Evolutionary conservation across 1,140 invertebrate genomes (phyloP).

Genomic region (Adoxophyes honmai): DNA sequence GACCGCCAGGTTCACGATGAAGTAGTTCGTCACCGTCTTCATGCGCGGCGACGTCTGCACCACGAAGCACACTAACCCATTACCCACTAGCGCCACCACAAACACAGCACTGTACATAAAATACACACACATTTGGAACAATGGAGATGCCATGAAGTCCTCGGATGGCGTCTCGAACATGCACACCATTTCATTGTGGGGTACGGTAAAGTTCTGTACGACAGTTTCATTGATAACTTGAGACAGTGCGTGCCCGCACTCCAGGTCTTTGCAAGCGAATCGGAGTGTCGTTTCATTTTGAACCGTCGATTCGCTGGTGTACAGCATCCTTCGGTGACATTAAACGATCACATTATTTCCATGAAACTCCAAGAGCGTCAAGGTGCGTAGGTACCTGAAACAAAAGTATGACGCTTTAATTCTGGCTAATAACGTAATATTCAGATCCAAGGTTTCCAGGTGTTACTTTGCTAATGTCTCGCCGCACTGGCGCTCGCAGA

Average conservation of each 20-base stretch:
- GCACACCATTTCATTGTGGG: conserved; percentile 7
- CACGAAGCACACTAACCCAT: conserved; percentile 89
- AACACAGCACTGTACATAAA: conserved; percentile 86
- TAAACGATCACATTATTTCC: conserved; percentile 8
- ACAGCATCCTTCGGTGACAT: conserved; percentile 7
- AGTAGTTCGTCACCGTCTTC: conserved; percentile 92
- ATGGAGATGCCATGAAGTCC: conserved; percentile 44
- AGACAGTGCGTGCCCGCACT: neutral
- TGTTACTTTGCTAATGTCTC: too few species aligned
- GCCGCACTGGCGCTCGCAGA: too few species aligned
- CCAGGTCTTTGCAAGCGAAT: neutral
- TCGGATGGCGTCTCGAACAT: conserved; percentile 21
- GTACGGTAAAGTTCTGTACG: neutral
- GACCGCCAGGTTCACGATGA: conserved; percentile 90
- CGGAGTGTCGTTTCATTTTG: neutral
- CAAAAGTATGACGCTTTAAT: neutral
- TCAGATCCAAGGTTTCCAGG: too few species aligned
- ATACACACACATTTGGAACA: conserved; percentile 83
- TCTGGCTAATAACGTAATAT: neutral
- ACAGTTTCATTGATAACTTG: neutral
- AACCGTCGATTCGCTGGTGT: neutral
- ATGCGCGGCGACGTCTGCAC: conserved; percentile 86
- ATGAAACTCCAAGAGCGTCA: neutral
- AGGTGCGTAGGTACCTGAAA: neutral
- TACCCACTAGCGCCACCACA: conserved; percentile 85